Conservation (phyloP, 2,113 vertebrate genomes). For the Phrynocephalus versicolor region DNA sequence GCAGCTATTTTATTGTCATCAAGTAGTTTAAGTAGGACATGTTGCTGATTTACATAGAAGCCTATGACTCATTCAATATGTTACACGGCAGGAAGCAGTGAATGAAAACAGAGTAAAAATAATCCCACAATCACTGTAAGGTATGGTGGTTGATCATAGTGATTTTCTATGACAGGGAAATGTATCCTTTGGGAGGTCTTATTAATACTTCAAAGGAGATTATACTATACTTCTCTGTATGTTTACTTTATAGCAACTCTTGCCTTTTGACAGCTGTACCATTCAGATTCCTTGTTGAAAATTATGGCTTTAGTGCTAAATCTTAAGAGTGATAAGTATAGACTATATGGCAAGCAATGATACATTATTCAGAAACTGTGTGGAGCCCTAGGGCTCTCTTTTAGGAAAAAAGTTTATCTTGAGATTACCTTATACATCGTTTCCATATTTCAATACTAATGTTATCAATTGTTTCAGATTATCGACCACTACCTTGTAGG, state of each 20-base stretch:
- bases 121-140: conserved; percentile 42
- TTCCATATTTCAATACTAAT: not conserved
- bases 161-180: conserved; percentile 59
- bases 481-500: not conserved
- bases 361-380: conserved; percentile 12
- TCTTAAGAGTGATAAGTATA: conserved; percentile 15
- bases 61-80: conserved; percentile 17
- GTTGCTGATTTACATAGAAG: conserved; percentile 39
- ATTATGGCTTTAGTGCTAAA: conserved; percentile 1
- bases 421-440: conserved; percentile 7
- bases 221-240: conserved; percentile 4
- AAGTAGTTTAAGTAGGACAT: conserved; percentile 26
- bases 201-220: conserved; percentile 63
- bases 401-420: not conserved
- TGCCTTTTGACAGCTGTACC: conserved; percentile 30
- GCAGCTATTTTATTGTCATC: conserved; percentile 16
- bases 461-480: not conserved
- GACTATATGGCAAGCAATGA: not conserved
- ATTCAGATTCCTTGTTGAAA: conserved; percentile 5
- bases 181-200: conserved; percentile 50
- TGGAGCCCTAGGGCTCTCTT: not conserved
- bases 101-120: conserved; percentile 47
- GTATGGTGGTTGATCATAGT: conserved; percentile 42
- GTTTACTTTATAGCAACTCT: not conserved
- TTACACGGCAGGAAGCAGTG: conserved; percentile 42